Evolutionary conservation across 1,140 invertebrate genomes (phyloP), one percentile per base, ranked within the genome.

Genomic region (Euwallacea fornicatus): DNA sequence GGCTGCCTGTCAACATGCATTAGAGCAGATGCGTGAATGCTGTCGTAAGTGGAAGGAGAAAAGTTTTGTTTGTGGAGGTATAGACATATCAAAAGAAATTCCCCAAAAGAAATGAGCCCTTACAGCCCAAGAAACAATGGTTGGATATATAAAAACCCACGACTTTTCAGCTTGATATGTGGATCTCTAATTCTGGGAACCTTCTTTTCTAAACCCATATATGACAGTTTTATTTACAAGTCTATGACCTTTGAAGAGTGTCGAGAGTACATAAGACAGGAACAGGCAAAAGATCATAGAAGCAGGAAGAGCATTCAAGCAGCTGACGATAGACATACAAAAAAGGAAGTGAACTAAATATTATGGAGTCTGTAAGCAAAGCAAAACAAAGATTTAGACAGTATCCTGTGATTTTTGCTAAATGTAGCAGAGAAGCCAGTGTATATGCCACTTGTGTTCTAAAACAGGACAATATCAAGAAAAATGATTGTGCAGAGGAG

Each of bases 371-470:
- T 42, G 90, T 94, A 6, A 85, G 85, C 53, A 91, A 87, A 82
- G 92, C 93, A 0, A 88, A 86, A 77, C 82, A 86, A 55, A 84
- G 93, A 76, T 82, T 94, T 47, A 85, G 84, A 68, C 87, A 88
- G 63, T 94, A 93, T 83, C 93, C 93, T 2, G 71, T 87, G 46
- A 75, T 94, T 47, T 83, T 94, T 65, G 83, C 85, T 0, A 87
- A 90, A 77, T 95, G 93, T 81, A 83, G 85, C 7, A 86, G 86
- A 75, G 84, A 88, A 76, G 91, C 87, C 7, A 76, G 84, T 6
- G 74, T 84, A 2, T 95, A 96, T 82, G 93, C 93, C 0, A 83
- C 84, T 33, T 95, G 93, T 83, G 91, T 94, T 2, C 80, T 91
- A 55, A 82, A 86, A 7, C 88, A 90, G 77, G 86, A 89, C 62